Conservation (phyloP, 2,797 vertebrate species). For the Urosaurus nigricauda region DNA sequence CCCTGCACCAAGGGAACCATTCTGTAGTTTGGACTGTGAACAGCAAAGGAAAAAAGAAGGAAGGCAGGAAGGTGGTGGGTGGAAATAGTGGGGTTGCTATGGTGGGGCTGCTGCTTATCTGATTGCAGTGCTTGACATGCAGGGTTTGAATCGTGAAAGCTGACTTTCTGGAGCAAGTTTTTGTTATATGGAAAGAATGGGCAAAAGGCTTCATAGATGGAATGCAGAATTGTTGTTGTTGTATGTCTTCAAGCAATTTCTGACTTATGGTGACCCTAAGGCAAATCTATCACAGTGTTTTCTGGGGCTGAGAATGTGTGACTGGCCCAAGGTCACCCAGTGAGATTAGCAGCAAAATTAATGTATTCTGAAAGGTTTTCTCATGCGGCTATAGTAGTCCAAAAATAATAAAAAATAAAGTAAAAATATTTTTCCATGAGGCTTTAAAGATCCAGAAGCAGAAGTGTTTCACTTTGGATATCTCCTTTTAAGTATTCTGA, state of each 20-base stretch:
- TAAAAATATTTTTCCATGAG: too few species aligned
- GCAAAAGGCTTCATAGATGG: too few species aligned
- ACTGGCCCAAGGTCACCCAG: too few species aligned
- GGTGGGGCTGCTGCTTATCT: not conserved
- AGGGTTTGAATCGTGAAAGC: not conserved
- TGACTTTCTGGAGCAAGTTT: not conserved
- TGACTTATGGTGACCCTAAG: too few species aligned
- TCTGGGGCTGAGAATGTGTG: too few species aligned
- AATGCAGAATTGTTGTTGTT: too few species aligned
- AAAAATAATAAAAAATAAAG: not conserved
- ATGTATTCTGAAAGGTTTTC: not conserved
- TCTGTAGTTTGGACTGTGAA: not conserved
- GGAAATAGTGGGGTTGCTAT: not conserved
- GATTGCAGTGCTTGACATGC: too few species aligned
- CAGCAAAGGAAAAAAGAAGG: not conserved
- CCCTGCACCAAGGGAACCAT: not conserved
- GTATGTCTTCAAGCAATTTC: too few species aligned
- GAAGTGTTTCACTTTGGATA: not conserved
- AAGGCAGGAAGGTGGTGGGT: not conserved
- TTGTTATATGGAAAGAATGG: too few species aligned
- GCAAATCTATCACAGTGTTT: too few species aligned
- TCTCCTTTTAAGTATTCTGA: not conserved
- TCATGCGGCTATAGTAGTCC: not conserved
- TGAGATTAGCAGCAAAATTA: not conserved
- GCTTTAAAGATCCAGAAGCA: not conserved